Evolutionary conservation across 2,888 invertebrate species (phyloP), one percentile per base, ranked within the genome.

Genomic region (Acleris laterana): DNA sequence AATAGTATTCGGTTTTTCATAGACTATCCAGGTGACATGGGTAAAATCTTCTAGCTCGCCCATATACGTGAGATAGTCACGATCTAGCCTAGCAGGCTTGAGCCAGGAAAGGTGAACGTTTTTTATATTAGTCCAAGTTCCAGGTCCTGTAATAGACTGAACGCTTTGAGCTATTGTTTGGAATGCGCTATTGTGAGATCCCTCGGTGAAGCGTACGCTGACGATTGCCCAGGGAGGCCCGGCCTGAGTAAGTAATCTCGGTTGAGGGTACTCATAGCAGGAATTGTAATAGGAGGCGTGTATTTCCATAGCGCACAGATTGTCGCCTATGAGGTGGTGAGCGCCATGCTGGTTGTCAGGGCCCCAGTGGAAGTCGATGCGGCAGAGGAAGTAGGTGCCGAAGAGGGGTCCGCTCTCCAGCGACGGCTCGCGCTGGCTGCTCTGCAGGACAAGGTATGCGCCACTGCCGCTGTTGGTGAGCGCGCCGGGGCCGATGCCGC

Each of bases 341-440:
- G 63, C 63, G 11, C 56, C 62, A 4, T 22, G 48, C 17, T 32
- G 19, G 20, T 63, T 63, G 44, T 50, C 50, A 17, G 38, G 50
- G n/a, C 63, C 63, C 63, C 63, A 63, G 51, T 63, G 50, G 51
- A 63, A 57, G 44, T 57, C 57, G 3, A 63, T 57, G 16, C 63
- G 38, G 20, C 51, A 44, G 25, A 57, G 51, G 13, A 44, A 51
- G 51, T 57, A 57, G 25, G 57, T 57, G 48, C 63, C 44, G 11
- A 57, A 13, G 32, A 63, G 6, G 13, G 63, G 57, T 49, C 63
- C 57, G 5, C 57, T 57, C 17, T 4, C 51, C 16, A 59, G n/a
- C 11, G 57, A 44, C 7, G 57, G 57, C n/a, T 46, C 25, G 25
- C 42, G 46, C 20, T 55, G 55, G 46, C 22, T 22, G 25, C 25